Percentiles rank a stretch among this genome's conserved stretches.
phyloP scores from a whole-genome alignment of 2,888 invertebrate genomes.

The Thysanoteuthis rhombus region DNA sequence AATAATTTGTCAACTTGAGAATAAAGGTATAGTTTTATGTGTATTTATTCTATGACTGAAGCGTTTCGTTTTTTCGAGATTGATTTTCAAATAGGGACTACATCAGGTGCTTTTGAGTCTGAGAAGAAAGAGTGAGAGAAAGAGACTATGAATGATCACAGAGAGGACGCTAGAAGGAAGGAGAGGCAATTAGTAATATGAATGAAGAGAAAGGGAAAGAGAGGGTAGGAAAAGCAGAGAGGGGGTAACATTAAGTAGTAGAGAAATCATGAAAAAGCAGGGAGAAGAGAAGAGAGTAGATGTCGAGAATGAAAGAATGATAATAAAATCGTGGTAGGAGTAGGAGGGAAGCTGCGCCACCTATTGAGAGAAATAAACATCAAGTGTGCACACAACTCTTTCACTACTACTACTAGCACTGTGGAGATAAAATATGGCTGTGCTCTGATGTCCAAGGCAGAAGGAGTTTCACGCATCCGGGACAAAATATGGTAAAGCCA shows the following conservation, averaged over 20 bases:
- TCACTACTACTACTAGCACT: constrained; percentile 17
- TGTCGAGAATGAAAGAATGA: neutral
- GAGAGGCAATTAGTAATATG: neutral
- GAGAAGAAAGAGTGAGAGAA: neutral
- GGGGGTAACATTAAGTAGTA: neutral
- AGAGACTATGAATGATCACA: neutral
- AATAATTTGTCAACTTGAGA: neutral
- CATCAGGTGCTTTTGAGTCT: neutral
- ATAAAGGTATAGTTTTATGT: neutral
- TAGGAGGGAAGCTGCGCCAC: neutral
- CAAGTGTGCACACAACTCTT: neutral
- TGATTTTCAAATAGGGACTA: neutral
- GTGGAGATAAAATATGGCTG: constrained; percentile 30
- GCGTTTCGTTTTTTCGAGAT: neutral
- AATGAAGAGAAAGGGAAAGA: neutral
- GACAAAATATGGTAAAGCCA: constrained; percentile 12
- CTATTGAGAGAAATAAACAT: neutral
- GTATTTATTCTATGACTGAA: neutral
- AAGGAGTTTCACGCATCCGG: constrained; percentile 13
- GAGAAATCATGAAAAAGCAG: neutral
- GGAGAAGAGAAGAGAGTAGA: neutral
- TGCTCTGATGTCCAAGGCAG: constrained; percentile 13
- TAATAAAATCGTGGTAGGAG: neutral
- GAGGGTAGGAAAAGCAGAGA: neutral
- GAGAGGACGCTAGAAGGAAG: neutral